These are phyloP conservation scores for Hyposoter didymator DNA, from an alignment of 2,888 invertebrate genomes.

Conservation along the genomic window DNA sequence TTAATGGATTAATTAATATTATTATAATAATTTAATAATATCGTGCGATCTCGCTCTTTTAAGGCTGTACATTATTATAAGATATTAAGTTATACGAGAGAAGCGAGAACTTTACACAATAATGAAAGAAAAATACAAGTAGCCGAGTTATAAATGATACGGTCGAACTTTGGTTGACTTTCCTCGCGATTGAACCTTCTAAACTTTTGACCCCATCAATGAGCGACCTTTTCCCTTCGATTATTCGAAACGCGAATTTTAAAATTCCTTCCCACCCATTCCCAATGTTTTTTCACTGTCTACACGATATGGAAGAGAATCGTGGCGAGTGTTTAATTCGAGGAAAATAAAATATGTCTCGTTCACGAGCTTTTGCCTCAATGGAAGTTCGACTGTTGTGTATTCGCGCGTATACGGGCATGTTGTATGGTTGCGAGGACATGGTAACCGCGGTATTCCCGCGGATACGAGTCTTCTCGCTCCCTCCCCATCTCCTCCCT, in stretches of 20 bases:
- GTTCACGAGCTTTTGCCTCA: constrained; percentile 7
- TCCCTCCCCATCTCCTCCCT: background rate
- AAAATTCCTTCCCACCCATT: background rate
- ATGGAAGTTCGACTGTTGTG: constrained; percentile 39
- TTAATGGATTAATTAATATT: constrained; percentile 53
- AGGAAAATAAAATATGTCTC: constrained; percentile 3
- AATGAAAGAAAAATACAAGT: background rate
- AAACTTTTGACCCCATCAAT: background rate
- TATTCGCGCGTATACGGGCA: constrained; percentile 15
- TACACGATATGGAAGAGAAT: background rate
- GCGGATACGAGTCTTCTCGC: constrained; percentile 6
- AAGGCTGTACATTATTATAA: constrained; percentile 68
- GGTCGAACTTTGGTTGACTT: constrained; percentile 38
- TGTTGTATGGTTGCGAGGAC: constrained; percentile 21
- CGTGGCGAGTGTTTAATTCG: constrained; percentile 3
- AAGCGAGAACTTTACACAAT: constrained; percentile 31
- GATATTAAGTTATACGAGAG: constrained; percentile 36
- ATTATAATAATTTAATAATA: constrained; percentile 47
- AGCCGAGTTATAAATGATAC: constrained; percentile 22
- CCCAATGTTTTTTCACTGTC: constrained; percentile 26
- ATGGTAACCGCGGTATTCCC: constrained; percentile 39
- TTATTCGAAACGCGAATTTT: background rate
- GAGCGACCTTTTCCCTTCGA: background rate
- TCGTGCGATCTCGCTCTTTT: constrained; percentile 67
- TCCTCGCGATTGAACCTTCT: constrained; percentile 16